Evolutionary conservation across 1,140 invertebrate genomes (phyloP), one percentile per base, ranked within the genome.

Genomic region (Liolophura sinensis): DNA sequence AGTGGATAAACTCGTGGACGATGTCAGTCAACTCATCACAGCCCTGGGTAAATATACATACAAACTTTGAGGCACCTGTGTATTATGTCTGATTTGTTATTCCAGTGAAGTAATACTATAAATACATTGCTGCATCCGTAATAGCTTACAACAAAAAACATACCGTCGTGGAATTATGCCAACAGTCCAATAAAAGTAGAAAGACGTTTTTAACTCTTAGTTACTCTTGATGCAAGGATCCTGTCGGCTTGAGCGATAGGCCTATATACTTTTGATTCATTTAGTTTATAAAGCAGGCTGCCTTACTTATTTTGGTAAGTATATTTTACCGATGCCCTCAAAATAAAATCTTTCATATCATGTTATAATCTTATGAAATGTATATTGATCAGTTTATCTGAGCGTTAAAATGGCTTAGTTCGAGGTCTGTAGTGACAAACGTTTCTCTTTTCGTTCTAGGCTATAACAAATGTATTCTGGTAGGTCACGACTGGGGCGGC

Each of bases 401-500:
- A 3, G 3, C 3, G 51, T 54, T n/a, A 24, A 54, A 54, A 54
- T 54, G 12, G 24, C 18, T 20, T 7, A 54, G 7, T 20, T n/a
- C 24, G 3, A 5, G 18, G 51, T 12, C 3, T 54, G 7, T 3
- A 54, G 3, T 54, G 18, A 24, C 51, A 20, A n/a, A 20, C 51
- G 18, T 3, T 20, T 54, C 12, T 20, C 51, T 20, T 54, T 12
- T 54, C 12, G 24, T 54, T 54, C 48, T 24, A 59, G 50, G 50
- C n/a, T 64, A 64, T 60, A 24, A 57, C 27, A n/a, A 7, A 47
- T 58, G 51, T 49, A 88, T 81, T 46, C 78, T 93, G 57, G 87
- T 93, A 25, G 91, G 89, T 0, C 92, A 93, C 77, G 92, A 93
- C 83, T 83, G 92, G 62, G 92, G 92, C n/a, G 92, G 88, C 18